Percentiles rank a stretch among this genome's conserved stretches.
These are phyloP conservation scores for Sebastes elongatus DNA, from an alignment of 2,797 vertebrate genomes.

Conservation along the genomic window DNA sequence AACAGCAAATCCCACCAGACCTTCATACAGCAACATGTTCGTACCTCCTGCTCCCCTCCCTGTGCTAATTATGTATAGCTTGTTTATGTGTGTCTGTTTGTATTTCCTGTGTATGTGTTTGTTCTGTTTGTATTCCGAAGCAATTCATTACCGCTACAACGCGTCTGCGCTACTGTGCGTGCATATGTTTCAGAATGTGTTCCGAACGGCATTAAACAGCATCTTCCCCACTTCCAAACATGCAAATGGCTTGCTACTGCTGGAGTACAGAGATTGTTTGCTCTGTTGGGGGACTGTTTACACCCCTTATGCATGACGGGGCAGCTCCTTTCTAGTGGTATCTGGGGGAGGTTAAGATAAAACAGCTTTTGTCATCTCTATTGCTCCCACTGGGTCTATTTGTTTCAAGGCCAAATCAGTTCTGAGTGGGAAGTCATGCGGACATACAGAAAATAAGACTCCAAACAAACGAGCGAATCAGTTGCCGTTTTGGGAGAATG, in stretches of 20 bases:
- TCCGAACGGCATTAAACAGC: slow-evolving; percentile 4
- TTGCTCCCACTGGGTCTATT: slow-evolving; percentile 48
- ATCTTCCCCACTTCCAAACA: slow-evolving; percentile 12
- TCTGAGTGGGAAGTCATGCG: slow-evolving; percentile 48
- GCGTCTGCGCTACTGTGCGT: not conserved
- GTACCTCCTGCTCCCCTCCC: slow-evolving; percentile 38
- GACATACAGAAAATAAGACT: slow-evolving; percentile 44
- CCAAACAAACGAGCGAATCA: slow-evolving; percentile 46
- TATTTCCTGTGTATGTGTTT: not conserved
- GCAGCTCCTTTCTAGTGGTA: slow-evolving; percentile 29
- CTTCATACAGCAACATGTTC: slow-evolving; percentile 50
- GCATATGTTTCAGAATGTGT: slow-evolving; percentile 17
- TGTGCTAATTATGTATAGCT: slow-evolving; percentile 64
- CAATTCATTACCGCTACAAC: slow-evolving; percentile 10
- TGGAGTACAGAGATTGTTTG: slow-evolving; percentile 14
- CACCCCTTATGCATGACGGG: slow-evolving; percentile 34
- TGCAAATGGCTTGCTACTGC: slow-evolving; percentile 18
- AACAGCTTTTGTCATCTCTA: slow-evolving; percentile 53
- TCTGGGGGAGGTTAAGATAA: slow-evolving; percentile 43
- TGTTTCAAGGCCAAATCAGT: slow-evolving; percentile 51
- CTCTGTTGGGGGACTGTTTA: slow-evolving; percentile 35
- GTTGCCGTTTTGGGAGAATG: slow-evolving; percentile 27
- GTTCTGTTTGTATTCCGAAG: slow-evolving; percentile 15
- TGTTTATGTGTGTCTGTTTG: slow-evolving; percentile 1
- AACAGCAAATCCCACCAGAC: slow-evolving; percentile 75